phyloP scores from a whole-genome alignment of 2,797 vertebrate species.

The Sitta carolinensis region DNA sequence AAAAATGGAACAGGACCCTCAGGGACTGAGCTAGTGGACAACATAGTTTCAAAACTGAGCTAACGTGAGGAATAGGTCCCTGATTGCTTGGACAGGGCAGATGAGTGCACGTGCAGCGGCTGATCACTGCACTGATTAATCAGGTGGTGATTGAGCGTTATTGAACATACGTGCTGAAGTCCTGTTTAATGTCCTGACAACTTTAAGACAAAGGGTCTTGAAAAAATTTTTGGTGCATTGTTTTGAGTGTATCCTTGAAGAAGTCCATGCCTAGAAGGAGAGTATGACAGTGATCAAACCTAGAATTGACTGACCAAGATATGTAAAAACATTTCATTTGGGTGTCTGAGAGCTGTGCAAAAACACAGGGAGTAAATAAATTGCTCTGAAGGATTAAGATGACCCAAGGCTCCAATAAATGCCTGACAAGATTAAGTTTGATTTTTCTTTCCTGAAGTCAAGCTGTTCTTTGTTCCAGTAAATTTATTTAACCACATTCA shows the following conservation, averaged over 20 bases:
- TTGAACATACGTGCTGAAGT: neutral
- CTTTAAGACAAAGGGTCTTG: neutral
- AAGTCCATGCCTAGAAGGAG: neutral
- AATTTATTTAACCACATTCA: conserved; percentile 1
- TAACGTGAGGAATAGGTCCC: neutral
- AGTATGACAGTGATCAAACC: neutral
- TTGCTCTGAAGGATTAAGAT: neutral
- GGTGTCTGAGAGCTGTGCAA: neutral
- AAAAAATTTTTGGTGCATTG: neutral
- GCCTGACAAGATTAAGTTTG: neutral
- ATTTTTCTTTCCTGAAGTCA: neutral
- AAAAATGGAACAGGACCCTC: neutral
- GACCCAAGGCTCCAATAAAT: neutral
- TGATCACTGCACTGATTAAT: neutral
- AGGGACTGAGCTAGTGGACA: neutral
- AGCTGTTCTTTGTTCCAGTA: neutral
- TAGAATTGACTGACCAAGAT: neutral
- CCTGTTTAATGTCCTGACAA: neutral
- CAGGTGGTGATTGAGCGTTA: neutral
- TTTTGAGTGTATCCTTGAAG: neutral
- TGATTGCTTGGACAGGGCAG: neutral
- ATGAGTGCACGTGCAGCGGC: neutral
- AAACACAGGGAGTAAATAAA: neutral
- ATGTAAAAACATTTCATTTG: neutral
- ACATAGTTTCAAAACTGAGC: neutral